Base-by-base conservation (phyloP, 2,888 invertebrate species). In the Leucoma salicis region DNA sequence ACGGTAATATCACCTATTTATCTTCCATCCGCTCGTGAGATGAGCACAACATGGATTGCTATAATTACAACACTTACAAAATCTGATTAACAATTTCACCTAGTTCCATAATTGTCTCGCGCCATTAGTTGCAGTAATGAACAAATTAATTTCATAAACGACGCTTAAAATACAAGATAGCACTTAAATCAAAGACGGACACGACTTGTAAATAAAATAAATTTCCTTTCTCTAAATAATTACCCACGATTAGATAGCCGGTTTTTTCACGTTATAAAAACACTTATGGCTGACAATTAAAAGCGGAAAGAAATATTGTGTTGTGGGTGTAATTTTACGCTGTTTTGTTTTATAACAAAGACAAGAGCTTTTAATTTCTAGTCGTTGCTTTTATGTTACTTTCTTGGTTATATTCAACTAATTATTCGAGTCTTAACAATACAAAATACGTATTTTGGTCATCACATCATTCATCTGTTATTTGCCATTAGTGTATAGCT, bases 241-340 rank as follows among this genome's bases (percentile, higher is more conserved):
- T 55, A 59, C 58, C 41, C 46, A 49, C 59, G 57, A 66, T 65
- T 65, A 62, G 46, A 56, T 57, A 53, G 50, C 42, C 24, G 28
- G 36, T 49, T 49, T 56, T 59, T 57, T 28, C 39, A 42, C 14
- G 39, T 35, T 46, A 57, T 63, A 52, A 65, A 66, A 63, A 53
- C 32, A 52, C 50, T 61, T 62, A 57, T 52, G 52, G 53, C 54
- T 48, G 47, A 57, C 63, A 67, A 72, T 76, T 76, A 74, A 57
- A 57, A 59, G 50, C 53, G 51, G 52, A 63, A 64, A 59, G 51
- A 63, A 49, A 70, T 63, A 72, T 69, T 63, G 60, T 53, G 52
- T 57, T 36, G 34, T 31, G 38, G 39, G 13, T 29, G 31, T 71
- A 72, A 74, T 71, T 61, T 38, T 49, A 57, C 51, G 49, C 44